Conservation (phyloP, 2,113 vertebrate genomes). For the Holacanthus passer region DNA sequence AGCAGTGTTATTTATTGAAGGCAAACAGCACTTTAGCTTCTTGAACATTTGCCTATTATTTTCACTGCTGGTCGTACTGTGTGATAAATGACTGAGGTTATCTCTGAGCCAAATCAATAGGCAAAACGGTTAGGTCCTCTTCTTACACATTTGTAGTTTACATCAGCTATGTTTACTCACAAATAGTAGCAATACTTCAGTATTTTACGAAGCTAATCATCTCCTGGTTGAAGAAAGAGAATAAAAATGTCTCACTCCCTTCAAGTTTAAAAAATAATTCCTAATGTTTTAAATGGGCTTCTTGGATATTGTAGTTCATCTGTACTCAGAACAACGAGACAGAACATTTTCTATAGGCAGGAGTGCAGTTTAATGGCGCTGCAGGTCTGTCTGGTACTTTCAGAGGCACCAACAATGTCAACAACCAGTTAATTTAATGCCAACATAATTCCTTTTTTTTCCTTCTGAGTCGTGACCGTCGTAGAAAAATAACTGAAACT, state of each 20-base stretch:
- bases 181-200: neutral
- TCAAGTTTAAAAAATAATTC: no score
- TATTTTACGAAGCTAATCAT: neutral
- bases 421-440: neutral
- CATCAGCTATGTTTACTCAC: neutral
- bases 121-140: neutral
- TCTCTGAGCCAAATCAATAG: neutral
- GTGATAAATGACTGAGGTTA: neutral
- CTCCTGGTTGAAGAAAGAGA: no score
- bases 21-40: slow-evolving; percentile 31
- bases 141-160: neutral
- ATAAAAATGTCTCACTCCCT: no score
- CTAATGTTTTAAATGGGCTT: neutral
- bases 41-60: slow-evolving; percentile 25
- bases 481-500: slow-evolving; percentile 1
- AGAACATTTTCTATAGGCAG: neutral
- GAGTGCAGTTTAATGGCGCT: neutral
- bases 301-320: neutral
- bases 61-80: slow-evolving; percentile 21
- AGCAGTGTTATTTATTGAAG: slow-evolving; percentile 10
- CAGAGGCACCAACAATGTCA: neutral
- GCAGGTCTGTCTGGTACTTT: neutral
- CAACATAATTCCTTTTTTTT: neutral
- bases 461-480: neutral
- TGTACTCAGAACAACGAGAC: neutral